A percentile compares a stretch with the other conserved stretches of the same genome.
phyloP scores from a whole-genome alignment of 1,140 invertebrate genomes.

The Ooceraea biroi region DNA sequence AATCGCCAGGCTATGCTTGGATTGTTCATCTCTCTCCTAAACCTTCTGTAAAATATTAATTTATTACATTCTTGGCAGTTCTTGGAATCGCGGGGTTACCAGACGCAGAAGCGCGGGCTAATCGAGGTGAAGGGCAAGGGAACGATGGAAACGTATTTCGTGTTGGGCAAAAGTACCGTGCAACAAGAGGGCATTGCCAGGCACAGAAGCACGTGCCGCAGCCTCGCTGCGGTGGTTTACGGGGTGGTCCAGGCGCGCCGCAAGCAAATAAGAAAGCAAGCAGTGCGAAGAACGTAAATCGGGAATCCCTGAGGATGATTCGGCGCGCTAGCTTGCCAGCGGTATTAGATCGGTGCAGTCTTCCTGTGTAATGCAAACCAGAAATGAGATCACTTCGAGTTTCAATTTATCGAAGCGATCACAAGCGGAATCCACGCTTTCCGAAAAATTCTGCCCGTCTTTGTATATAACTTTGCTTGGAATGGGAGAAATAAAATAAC shows the following conservation, averaged over 20 bases:
- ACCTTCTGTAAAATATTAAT: not conserved
- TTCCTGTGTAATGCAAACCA: no score
- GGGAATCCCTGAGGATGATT: not conserved
- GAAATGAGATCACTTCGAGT: no score
- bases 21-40: no score
- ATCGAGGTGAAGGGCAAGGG: conserved; percentile 98
- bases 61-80: conserved; percentile 85
- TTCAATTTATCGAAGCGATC: no score
- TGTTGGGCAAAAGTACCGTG: conserved; percentile 88
- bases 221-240: conserved; percentile 94
- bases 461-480: no score
- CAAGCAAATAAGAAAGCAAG: conserved; percentile 84
- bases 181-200: conserved; percentile 85
- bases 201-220: conserved; percentile 91
- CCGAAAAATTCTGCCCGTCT: no score
- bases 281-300: conserved; percentile 76
- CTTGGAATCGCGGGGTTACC: conserved; percentile 90
- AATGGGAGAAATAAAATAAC: not conserved
- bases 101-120: conserved; percentile 91
- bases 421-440: no score
- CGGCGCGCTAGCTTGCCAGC: not conserved
- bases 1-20: not conserved
- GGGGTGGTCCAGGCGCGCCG: conserved; percentile 92
- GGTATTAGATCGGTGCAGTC: conserved; percentile 12
- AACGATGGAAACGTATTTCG: conserved; percentile 97